Evolutionary conservation across 2,797 vertebrate species (phyloP).

Genomic region (Micromesistius poutassou): DNA sequence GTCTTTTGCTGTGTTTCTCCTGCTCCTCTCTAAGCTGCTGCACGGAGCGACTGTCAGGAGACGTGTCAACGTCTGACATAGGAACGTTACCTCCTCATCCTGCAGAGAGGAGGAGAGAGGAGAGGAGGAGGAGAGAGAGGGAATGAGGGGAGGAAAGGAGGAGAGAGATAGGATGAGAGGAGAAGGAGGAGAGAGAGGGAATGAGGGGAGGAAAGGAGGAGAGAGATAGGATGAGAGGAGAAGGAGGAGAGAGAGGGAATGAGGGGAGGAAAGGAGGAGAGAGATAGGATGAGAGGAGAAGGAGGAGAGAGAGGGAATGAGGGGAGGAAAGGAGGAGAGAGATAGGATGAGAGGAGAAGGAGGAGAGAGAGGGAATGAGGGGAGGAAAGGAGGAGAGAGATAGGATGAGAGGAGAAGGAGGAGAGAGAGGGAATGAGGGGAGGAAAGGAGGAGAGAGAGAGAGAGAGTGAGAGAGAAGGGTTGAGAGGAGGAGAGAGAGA

Average conservation of each 20-base stretch:
- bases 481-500: too few relatives aligned
- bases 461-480: too few relatives aligned
- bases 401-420: too few relatives aligned
- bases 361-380: background rate
- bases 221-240: background rate
- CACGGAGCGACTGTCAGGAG: constrained; percentile 46
- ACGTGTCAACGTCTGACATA: constrained; percentile 43
- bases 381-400: background rate
- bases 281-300: background rate
- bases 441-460: too few relatives aligned
- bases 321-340: background rate
- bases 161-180: background rate
- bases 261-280: background rate
- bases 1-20: background rate
- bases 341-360: background rate
- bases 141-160: background rate
- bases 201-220: background rate
- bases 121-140: background rate
- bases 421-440: too few relatives aligned
- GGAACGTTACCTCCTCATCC: constrained; percentile 40
- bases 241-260: background rate
- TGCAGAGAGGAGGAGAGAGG: constrained; percentile 29
- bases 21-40: background rate
- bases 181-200: background rate
- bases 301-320: too few relatives aligned